phyloP scores from a whole-genome alignment of 1,140 invertebrate species.

The Plodia interpunctella region DNA sequence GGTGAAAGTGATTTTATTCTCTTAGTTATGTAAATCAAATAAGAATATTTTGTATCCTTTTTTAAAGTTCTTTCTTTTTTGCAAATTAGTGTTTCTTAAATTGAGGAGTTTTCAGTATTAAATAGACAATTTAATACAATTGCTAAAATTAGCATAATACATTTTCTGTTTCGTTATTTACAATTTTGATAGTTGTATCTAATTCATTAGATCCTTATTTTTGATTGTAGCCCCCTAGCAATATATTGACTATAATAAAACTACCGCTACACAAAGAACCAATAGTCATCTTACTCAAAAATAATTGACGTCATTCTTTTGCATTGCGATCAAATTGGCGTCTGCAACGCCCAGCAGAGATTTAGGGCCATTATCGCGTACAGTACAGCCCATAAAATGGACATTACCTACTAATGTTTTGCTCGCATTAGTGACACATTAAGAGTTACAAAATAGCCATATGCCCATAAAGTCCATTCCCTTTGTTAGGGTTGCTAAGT shows the following conservation, averaged over 20 bases:
- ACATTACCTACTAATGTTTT: constrained; percentile 64
- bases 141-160: no score
- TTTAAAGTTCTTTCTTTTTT: no score
- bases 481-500: no score
- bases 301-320: constrained; percentile 14
- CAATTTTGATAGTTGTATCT: no score
- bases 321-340: constrained; percentile 8
- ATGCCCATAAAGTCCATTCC: constrained; percentile 21
- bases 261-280: constrained; percentile 14
- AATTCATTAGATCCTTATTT: no score
- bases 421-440: constrained; percentile 61
- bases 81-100: no score
- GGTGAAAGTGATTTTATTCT: no score
- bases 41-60: no score
- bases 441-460: constrained; percentile 59
- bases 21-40: no score
- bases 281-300: constrained; percentile 22
- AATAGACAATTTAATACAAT: no score
- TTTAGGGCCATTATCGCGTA: constrained; percentile 49
- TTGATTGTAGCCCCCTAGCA: not conserved
- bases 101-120: no score
- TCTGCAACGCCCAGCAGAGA: constrained; percentile 26
- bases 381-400: constrained; percentile 53
- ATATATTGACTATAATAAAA: not conserved
- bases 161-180: no score